Conservation (phyloP, 2,888 invertebrate genomes). For the Phaonia tiefii region DNA sequence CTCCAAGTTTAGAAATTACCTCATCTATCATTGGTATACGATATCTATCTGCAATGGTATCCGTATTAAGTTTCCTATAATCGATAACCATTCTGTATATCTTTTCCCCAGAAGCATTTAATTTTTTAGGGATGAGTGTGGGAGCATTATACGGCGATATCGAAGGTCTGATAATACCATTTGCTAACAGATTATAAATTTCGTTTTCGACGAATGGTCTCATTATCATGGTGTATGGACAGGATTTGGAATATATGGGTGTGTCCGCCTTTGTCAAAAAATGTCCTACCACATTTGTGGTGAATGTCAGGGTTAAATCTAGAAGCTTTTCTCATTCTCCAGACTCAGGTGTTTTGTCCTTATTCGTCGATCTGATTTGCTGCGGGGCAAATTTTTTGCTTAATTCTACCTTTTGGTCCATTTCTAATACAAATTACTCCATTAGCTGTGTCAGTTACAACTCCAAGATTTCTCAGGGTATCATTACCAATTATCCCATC, state of each 20-base stretch:
- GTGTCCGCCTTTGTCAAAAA: slow-evolving; percentile 42
- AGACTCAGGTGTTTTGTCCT: background rate
- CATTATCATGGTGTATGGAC: slow-evolving; percentile 45
- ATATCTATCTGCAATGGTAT: slow-evolving; percentile 48
- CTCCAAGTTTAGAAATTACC: slow-evolving; percentile 37
- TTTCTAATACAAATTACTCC: background rate
- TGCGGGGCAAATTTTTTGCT: background rate
- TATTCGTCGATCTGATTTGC: background rate
- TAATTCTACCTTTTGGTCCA: background rate
- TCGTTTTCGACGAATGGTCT: slow-evolving; percentile 52
- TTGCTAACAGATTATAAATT: slow-evolving; percentile 31
- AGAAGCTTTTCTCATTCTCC: background rate
- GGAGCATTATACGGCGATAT: slow-evolving; percentile 44
- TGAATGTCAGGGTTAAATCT: slow-evolving; percentile 38
- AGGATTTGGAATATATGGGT: slow-evolving; percentile 47
- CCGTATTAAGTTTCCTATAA: slow-evolving; percentile 47
- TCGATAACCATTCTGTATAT: slow-evolving; percentile 44
- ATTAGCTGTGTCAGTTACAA: background rate
- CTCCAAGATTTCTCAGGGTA: background rate
- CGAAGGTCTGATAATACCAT: slow-evolving; percentile 55
- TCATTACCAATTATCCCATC: background rate
- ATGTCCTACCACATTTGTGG: slow-evolving; percentile 39
- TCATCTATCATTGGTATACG: slow-evolving; percentile 51
- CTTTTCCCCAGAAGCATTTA: slow-evolving; percentile 14
- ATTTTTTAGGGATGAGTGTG: too few species aligned